Base-by-base conservation (phyloP, 37 sponge, comb jelly and placozoan species). In the Crambe crambe region DNA sequence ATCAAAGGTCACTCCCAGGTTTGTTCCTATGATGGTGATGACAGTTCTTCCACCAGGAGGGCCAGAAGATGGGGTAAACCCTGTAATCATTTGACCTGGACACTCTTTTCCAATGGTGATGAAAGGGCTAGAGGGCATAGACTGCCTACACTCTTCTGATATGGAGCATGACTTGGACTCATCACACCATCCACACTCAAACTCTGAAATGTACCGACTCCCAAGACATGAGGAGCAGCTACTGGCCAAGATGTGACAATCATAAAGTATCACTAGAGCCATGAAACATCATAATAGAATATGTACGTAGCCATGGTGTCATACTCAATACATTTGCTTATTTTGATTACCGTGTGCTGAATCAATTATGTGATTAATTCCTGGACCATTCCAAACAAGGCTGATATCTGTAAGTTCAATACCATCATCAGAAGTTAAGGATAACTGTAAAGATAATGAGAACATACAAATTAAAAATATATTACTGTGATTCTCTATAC, bases 21-120 rank as follows among this genome's bases (percentile, higher is more conserved):
- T 70, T 26, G 80, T 78, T 15, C 95, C 95, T 58, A 40, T 81
- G 65, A 94, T 79, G 60, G 68, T 87, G 25, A 94, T 57, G 31
- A 41, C 65, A 40, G 86, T 89, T 22, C 92, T 86, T 65, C 95
- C 95, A 15, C 34, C 37, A 58, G 38, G 27, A 25, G 95, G 91
- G 38, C 92, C 83, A 51, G 63, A 76, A 35, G 3, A 39, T 15
- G 95, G 95, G 37, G 37, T 25, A 29, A 94, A 56, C 21, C 41
- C 12, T 9, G 66, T 79, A 20, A 93, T 86, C 1, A 18, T 43
- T 18, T 90, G 90, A 21, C 12, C 12, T 38, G 83, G 57, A 68
- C 89, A 88, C 32, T 62, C 37, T 70, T n/a, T 1, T 60, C 58
- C 21, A 31, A 40, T 43, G 66, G 65, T 74, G 40, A 34, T 15